phyloP scores from a whole-genome alignment of 1,140 invertebrate species.

The Eriocheir sinensis region DNA sequence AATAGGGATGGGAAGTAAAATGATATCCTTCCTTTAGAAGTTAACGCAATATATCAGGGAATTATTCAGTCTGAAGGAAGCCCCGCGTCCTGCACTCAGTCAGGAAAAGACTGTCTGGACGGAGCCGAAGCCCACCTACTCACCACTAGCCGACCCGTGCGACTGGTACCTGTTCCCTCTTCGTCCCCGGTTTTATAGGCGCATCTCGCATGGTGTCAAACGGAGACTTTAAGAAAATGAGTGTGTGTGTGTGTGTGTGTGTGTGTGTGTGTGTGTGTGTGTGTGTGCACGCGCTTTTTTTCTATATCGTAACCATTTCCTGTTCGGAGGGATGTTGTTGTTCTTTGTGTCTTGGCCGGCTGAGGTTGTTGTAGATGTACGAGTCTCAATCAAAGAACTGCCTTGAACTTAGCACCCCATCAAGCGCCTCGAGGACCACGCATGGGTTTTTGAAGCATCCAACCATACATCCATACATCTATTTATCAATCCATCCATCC shows the following conservation, averaged over 20 bases:
- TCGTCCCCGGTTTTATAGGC: background rate
- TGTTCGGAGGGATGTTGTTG: background rate
- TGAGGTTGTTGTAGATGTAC: too few species aligned
- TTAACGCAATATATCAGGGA: background rate
- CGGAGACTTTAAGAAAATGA: background rate
- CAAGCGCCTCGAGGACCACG: too few species aligned
- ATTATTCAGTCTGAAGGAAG: background rate
- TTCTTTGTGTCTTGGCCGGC: too few species aligned
- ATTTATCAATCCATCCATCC: too few species aligned
- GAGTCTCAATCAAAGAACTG: too few species aligned
- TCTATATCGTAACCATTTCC: background rate
- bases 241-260: background rate
- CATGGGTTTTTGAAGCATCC: too few species aligned
- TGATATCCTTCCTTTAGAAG: background rate
- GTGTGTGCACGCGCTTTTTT: background rate
- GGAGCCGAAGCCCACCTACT: background rate
- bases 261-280: slow-evolving; percentile 22
- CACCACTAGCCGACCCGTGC: background rate
- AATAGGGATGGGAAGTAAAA: background rate
- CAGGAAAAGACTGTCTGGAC: background rate
- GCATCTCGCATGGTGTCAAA: background rate
- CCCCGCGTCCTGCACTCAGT: background rate
- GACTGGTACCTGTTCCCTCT: background rate
- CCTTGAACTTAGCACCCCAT: too few species aligned
- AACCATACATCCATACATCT: too few species aligned